These are phyloP conservation scores for Isichthys henryi DNA, from an alignment of 2,113 vertebrate species.

Conservation along the genomic window DNA sequence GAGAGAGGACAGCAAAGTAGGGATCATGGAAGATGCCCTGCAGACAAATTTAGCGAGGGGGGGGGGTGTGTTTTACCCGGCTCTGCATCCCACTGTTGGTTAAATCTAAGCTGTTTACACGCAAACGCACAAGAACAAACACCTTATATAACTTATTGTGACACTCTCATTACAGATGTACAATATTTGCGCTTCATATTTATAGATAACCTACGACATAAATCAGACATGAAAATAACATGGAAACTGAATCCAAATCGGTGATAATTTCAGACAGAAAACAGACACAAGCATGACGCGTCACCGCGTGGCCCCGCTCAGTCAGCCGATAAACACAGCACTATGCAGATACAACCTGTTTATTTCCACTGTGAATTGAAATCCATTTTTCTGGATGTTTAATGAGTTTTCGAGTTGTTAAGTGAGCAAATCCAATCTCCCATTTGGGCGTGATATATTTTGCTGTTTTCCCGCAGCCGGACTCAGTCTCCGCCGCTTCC, in stretches of 20 bases:
- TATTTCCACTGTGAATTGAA: constrained; percentile 12
- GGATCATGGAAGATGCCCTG: neutral
- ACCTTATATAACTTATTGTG: neutral
- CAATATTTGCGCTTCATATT: neutral
- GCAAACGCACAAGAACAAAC: neutral
- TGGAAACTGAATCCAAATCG: neutral
- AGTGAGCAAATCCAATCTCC: constrained; percentile 45
- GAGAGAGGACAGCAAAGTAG: neutral
- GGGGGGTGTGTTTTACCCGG: neutral
- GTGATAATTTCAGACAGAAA: neutral
- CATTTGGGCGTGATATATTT: constrained; percentile 56
- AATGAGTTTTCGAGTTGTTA: constrained; percentile 56
- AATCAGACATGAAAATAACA: constrained; percentile 5
- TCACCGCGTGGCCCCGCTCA: neutral
- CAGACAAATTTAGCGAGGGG: neutral
- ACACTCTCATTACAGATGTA: neutral
- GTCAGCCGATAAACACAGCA: neutral
- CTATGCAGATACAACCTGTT: neutral
- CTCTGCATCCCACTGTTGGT: constrained; percentile 8
- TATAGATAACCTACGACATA: neutral
- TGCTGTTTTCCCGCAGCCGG: constrained; percentile 48
- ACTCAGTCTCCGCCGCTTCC: constrained; percentile 40
- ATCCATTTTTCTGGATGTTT: constrained; percentile 22
- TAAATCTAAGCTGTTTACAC: neutral
- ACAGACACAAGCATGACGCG: neutral